A percentile compares a stretch with the other conserved stretches of the same genome.
Evolutionary conservation across 23 tunicate genomes (phyloP).

Genomic region (Ciona savignyi): DNA sequence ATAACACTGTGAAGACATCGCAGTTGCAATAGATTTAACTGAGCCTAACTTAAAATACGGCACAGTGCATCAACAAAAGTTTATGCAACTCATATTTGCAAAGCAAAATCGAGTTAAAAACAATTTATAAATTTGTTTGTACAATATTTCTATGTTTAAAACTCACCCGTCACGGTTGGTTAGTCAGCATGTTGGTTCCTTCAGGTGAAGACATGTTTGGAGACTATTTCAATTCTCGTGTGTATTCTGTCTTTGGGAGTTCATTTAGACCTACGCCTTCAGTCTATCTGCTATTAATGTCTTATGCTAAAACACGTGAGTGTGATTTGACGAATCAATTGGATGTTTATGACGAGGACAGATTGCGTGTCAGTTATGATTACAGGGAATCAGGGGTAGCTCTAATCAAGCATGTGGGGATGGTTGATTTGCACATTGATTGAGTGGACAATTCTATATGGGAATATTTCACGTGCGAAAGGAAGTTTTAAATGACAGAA

Average conservation of each 20-base stretch:
- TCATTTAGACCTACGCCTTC: too few species aligned
- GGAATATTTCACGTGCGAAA: neutral
- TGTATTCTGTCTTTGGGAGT: too few species aligned
- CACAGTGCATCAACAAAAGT: neutral
- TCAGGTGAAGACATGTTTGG: neutral
- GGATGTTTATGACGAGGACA: neutral
- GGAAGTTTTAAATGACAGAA: neutral
- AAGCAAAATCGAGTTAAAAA: too few species aligned
- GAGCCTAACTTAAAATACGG: neutral
- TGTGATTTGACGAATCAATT: neutral
- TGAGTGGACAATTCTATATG: neutral
- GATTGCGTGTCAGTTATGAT: neutral
- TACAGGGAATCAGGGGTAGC: neutral
- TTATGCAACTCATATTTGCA: neutral
- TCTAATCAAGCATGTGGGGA: neutral
- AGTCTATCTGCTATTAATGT: too few species aligned
- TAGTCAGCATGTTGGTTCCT: neutral
- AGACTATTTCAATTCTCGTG: too few species aligned
- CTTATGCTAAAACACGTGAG: neutral
- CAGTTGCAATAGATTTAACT: neutral
- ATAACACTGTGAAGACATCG: neutral
- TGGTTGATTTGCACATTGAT: neutral
- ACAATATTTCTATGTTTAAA: neutral
- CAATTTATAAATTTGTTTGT: neutral
- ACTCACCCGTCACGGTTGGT: conserved; percentile 1